Conservation (phyloP, 2,888 invertebrate genomes). For the Rugalucina vietnamica region DNA sequence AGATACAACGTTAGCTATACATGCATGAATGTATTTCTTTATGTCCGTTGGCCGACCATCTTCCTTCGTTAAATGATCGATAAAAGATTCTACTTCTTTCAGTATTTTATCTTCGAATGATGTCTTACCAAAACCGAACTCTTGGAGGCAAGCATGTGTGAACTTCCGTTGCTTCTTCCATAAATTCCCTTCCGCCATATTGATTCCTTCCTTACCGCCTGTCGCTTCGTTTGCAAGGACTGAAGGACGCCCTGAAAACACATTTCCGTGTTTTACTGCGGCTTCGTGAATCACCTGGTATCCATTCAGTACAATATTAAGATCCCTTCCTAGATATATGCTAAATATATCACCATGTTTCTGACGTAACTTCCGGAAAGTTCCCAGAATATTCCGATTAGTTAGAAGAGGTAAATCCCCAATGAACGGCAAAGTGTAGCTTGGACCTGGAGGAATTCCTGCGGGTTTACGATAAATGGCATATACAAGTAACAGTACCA, state of each 20-base stretch:
- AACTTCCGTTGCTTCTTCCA: constrained; percentile 72
- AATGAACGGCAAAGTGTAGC: constrained; percentile 11
- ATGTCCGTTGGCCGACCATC: constrained; percentile 58
- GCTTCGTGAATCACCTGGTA: constrained; percentile 29
- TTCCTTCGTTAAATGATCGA: constrained; percentile 47
- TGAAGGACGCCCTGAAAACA: constrained; percentile 34
- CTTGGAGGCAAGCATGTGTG: constrained; percentile 53
- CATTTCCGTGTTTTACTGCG: constrained; percentile 18
- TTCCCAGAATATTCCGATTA: constrained; percentile 3
- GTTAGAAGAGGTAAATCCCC: constrained; percentile 25
- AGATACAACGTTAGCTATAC: constrained; percentile 67
- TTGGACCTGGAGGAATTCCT: constrained; percentile 36
- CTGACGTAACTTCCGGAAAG: constrained; percentile 12
- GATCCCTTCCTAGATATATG: constrained; percentile 23
- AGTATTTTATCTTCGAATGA: constrained; percentile 62
- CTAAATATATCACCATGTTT: constrained; percentile 42
- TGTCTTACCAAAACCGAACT: constrained; percentile 66
- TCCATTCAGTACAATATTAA: constrained; percentile 37
- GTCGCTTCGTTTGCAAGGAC: background rate
- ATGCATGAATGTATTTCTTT: constrained; percentile 47
- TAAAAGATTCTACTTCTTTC: constrained; percentile 58
- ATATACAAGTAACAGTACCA: background rate
- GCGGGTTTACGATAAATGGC: background rate
- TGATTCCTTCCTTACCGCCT: constrained; percentile 39
- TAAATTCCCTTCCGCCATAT: constrained; percentile 54